A percentile compares a stretch with the other conserved stretches of the same genome.
phyloP scores from a whole-genome alignment of 2,113 vertebrate genomes.

The Alethe diademata region DNA sequence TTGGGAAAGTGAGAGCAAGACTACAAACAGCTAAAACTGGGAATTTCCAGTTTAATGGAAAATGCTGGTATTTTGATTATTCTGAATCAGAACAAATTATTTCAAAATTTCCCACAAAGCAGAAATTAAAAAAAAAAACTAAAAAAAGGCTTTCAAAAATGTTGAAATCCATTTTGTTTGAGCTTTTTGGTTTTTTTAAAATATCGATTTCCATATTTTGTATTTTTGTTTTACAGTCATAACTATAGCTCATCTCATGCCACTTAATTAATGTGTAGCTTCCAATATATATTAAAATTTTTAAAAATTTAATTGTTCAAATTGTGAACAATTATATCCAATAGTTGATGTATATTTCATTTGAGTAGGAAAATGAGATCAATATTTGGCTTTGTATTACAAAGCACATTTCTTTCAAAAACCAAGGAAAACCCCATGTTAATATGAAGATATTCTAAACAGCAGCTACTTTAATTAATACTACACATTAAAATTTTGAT shows the following conservation, averaged over 20 bases:
- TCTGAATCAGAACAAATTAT: slow-evolving; percentile 31
- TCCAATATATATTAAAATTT: not conserved
- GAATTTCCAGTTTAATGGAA: slow-evolving; percentile 53
- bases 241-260: not conserved
- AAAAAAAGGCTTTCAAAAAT: not conserved
- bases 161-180: not conserved
- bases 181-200: not conserved
- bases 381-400: not conserved
- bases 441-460: not conserved
- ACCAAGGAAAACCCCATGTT: fast-evolving
- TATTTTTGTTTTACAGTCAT: not conserved
- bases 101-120: slow-evolving; percentile 55
- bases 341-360: not conserved
- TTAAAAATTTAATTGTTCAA: not conserved
- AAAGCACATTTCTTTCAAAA: not conserved
- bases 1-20: slow-evolving; percentile 15
- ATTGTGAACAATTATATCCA: not conserved
- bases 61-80: slow-evolving; percentile 40
- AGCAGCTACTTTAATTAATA: not conserved
- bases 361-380: not conserved
- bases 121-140: not conserved
- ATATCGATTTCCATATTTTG: not conserved
- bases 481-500: not conserved
- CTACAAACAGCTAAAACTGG: slow-evolving; percentile 7
- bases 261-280: not conserved